Conservation (phyloP, 1,140 invertebrate species). For the Rhyzopertha dominica region DNA sequence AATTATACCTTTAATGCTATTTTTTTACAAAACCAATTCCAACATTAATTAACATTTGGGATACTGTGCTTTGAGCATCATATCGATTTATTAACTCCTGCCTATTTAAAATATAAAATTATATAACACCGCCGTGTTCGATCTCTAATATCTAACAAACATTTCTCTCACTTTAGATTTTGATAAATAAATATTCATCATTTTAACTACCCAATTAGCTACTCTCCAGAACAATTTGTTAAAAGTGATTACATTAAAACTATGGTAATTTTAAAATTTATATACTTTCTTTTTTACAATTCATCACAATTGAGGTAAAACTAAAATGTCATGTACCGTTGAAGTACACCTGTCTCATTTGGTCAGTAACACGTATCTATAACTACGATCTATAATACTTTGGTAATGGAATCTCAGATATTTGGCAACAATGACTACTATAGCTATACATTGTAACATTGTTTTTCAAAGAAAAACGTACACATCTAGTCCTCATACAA, state of each 20-base stretch:
- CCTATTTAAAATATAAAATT: constrained; percentile 28
- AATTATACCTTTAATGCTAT: constrained; percentile 18
- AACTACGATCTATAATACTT: constrained; percentile 44
- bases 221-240: constrained; percentile 21
- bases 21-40: constrained; percentile 22
- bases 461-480: not conserved
- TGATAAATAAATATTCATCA: constrained; percentile 32
- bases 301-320: constrained; percentile 11
- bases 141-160: too few relatives aligned
- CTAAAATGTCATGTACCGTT: constrained; percentile 26
- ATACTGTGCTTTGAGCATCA: constrained; percentile 17
- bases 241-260: constrained; percentile 21
- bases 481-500: constrained; percentile 2
- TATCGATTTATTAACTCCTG: constrained; percentile 13
- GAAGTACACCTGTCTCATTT: constrained; percentile 22
- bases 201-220: constrained; percentile 16
- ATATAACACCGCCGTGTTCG: constrained; percentile 35
- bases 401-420: constrained; percentile 45
- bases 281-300: constrained; percentile 11
- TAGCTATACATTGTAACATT: constrained; percentile 32
- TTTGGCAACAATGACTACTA: constrained; percentile 45
- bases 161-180: constrained; percentile 29
- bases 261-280: constrained; percentile 13
- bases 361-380: constrained; percentile 43
- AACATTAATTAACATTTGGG: constrained; percentile 18